Base-by-base conservation (phyloP, 1,140 invertebrate genomes). In the Zophobas morio region DNA sequence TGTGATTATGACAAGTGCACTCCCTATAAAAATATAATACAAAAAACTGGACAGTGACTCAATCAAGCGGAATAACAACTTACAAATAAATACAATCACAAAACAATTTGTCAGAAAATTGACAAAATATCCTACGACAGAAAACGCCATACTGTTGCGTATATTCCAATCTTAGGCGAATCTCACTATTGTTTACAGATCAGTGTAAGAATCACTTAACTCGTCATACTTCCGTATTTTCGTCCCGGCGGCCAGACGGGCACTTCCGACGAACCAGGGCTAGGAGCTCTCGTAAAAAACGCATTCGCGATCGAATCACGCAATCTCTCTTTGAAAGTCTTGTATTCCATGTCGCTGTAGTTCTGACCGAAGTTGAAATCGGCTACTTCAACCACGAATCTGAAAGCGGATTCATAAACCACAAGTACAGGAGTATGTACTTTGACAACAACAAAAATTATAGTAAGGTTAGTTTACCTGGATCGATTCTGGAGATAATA, bases 331-430 rank as follows among this genome's bases (percentile, higher is more conserved):
- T 89, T 88, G 83, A 96, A 96, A 34, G 94, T 95, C 88, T 95
- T 96, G 82, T 96, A 96, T 78, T 95, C 94, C 85, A 95, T 89
- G 76, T 96, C 93, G 5, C 91, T 89, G 42, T 88, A 89, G 84
- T 90, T 90, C 79, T 94, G 91, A 0, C 94, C 93, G 84, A 96
- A 96, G 86, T 96, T 94, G 82, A 96, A 96, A 84, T 96, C 93
- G 0, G 95, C 95, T 1, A 96, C 94, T 88, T 96, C 95, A 20
- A 96, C 89, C 1, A 89, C 92, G 81, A 93, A 94, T 80, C 94
- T 93, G 20, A 73, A 51, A 73, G 33, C 0, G 35, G n/a, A 42
- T 5, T 66, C 36, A 34, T 66, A 53, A 37, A 37, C 32, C 8
- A 35, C 6, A 2, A 51, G 4, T 5, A 2, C 49, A 6, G 49